A percentile compares a stretch with the other conserved stretches of the same genome.
Conservation (phyloP, 2,888 invertebrate genomes). For the Drosophila algonquin region DNA sequence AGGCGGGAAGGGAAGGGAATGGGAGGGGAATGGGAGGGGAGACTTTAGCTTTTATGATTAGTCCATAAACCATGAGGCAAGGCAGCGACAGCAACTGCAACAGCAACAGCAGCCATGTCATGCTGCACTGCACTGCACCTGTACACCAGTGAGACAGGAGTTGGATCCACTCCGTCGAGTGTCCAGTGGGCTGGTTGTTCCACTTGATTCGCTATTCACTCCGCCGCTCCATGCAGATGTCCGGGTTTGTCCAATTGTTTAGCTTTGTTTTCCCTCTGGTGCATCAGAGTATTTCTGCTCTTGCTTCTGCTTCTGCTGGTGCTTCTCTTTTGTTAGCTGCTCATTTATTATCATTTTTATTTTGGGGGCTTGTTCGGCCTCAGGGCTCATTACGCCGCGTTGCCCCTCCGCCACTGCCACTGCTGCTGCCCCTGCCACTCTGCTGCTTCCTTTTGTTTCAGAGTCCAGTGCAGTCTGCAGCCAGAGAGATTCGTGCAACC, state of each 20-base stretch:
- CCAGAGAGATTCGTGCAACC: constrained; percentile 64
- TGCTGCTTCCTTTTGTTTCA: constrained; percentile 59
- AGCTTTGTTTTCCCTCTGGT: constrained; percentile 9
- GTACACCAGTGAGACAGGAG: constrained; percentile 12
- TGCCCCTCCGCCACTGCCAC: constrained; percentile 11
- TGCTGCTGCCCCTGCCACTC: constrained; percentile 2
- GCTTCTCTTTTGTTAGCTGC: constrained; percentile 9
- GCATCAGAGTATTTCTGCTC: neutral
- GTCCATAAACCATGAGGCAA: constrained; percentile 40
- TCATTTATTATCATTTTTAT: constrained; percentile 55
- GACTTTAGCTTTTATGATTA: constrained; percentile 42
- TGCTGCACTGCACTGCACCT: constrained; percentile 52
- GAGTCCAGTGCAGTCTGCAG: constrained; percentile 22
- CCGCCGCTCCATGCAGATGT: constrained; percentile 51
- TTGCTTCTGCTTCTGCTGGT: neutral
- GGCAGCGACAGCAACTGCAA: neutral
- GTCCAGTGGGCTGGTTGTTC: constrained; percentile 34
- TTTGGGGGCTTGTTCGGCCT: constrained; percentile 49
- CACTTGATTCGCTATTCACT: constrained; percentile 47
- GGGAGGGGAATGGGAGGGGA: constrained; percentile 3
- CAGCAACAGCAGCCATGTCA: constrained; percentile 16
- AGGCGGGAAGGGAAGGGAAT: neutral
- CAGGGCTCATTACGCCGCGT: constrained; percentile 35
- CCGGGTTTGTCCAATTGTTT: constrained; percentile 56
- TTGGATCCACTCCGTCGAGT: neutral